Evolutionary conservation across 64 coral and sea anemone species (phyloP), one percentile per base, ranked within the genome.

Genomic region (Exaiptasia diaphana): DNA sequence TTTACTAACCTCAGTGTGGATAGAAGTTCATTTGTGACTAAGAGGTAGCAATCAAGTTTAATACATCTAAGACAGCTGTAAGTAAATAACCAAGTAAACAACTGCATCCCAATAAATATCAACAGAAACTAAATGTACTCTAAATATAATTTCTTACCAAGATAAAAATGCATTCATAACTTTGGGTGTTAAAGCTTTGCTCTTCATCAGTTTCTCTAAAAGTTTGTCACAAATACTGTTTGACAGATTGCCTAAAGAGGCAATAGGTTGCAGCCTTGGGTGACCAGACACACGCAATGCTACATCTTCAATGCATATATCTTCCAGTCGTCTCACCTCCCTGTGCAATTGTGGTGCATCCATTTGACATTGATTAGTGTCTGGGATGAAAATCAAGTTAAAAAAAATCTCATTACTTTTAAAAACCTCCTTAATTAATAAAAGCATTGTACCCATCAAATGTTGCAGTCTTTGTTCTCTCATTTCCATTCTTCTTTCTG

Each of bases 21-120:
- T 8, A 95, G 65, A 4, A 95, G 73, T 74, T 95, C 91, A 75
- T 95, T 95, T 24, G 91, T 95, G 20, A 95, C 91, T 40, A 95
- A 43, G 15, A 88, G 75, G 30, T 95, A 90, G 30, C 86, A 88
- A 53, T 95, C 91, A 4, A 94, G 48, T 69, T 95, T 95, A 33
- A 95, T 61, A 48, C 80, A 33, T 50, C 80, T 53, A 28, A 95
- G 45, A 64, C 81, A 88, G 46, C 91, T 95, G 73, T 36, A n/a
- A 36, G 86, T 11, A 58, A 38, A 62, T 45, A 40, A n/a, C n/a
- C n/a, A n/a, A n/a, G n/a, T n/a, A n/a, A n/a, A n/a, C n/a, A n/a
- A n/a, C n/a, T n/a, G n/a, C n/a, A n/a, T n/a, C n/a, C n/a, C n/a
- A n/a, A n/a, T n/a, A n/a, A n/a, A n/a, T n/a, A n/a, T n/a, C n/a